Conservation (phyloP, 2,797 vertebrate species). For the Pangasius larnaudii region DNA sequence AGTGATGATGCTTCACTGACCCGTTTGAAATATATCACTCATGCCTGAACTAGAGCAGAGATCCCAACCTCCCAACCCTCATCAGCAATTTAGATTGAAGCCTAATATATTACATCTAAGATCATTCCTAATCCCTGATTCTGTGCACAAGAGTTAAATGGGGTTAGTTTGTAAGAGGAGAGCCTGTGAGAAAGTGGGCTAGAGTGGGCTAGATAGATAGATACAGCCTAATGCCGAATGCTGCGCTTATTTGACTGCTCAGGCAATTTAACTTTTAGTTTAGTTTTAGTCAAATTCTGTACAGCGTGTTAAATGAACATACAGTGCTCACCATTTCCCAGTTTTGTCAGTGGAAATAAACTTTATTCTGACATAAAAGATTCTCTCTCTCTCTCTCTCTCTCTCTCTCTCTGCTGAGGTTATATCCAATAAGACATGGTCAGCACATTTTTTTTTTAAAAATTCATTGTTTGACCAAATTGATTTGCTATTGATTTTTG, state of each 20-base stretch:
- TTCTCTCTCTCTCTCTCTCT: conserved; percentile 45
- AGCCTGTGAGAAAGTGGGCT: neutral
- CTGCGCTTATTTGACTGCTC: neutral
- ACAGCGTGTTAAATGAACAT: neutral
- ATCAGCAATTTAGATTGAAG: neutral
- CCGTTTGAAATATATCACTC: neutral
- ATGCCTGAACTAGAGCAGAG: neutral
- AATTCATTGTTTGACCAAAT: conserved; percentile 35
- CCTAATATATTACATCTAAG: neutral
- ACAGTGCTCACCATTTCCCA: neutral
- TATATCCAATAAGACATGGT: conserved; percentile 16
- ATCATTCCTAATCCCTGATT: neutral
- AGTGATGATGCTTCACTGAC: neutral
- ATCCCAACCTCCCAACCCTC: neutral
- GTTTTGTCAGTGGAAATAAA: neutral
- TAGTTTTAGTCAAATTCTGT: neutral
- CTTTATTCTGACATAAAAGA: neutral
- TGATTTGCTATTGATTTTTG: conserved; percentile 49
- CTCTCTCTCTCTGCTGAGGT: neutral
- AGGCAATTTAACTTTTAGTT: neutral
- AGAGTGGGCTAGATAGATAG: neutral
- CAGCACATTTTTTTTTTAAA: conserved; percentile 11
- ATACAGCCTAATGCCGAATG: neutral
- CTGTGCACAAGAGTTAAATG: neutral
- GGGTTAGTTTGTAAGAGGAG: neutral